Conservation (phyloP, 92 coral and sea anemone genomes). For the Chrysogorgia sp. region DNA sequence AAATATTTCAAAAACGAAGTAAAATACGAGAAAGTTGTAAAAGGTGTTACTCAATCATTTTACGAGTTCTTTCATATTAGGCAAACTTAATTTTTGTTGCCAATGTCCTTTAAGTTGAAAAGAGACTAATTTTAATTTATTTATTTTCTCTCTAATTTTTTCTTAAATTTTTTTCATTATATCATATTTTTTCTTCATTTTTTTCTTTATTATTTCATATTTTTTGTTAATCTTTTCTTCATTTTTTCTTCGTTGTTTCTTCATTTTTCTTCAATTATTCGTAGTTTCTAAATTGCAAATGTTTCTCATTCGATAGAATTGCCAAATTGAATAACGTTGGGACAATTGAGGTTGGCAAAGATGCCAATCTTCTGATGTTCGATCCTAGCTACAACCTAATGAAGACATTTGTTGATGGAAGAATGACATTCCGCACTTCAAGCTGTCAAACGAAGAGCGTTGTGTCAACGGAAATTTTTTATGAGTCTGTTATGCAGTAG, state of each 20-base stretch:
- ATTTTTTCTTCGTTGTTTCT: too few species aligned
- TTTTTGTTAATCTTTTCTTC: too few species aligned
- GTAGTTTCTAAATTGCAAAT: background rate
- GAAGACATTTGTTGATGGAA: conserved; percentile 50
- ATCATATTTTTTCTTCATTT: background rate
- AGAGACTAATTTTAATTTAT: background rate
- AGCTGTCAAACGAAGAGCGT: conserved; percentile 29
- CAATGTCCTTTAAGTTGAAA: too few species aligned
- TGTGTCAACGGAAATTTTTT: conserved; percentile 20
- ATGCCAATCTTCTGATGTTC: conserved; percentile 63
- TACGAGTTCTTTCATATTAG: too few species aligned
- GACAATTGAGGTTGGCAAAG: conserved; percentile 59
- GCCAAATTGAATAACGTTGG: conserved; percentile 62
- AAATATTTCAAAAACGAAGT: too few species aligned
- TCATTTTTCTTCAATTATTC: too few species aligned
- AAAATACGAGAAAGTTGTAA: too few species aligned
- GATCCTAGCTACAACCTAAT: conserved; percentile 41
- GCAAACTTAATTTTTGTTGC: too few species aligned
- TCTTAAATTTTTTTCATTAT: background rate
- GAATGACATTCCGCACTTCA: conserved; percentile 32
- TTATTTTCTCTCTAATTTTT: background rate
- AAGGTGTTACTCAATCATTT: too few species aligned
- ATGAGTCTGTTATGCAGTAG: conserved; percentile 2
- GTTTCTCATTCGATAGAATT: conserved; percentile 27
- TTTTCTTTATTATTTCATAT: too few species aligned